phyloP scores from a whole-genome alignment of 2,797 vertebrate genomes.

The Phyllotis vaccarum region DNA sequence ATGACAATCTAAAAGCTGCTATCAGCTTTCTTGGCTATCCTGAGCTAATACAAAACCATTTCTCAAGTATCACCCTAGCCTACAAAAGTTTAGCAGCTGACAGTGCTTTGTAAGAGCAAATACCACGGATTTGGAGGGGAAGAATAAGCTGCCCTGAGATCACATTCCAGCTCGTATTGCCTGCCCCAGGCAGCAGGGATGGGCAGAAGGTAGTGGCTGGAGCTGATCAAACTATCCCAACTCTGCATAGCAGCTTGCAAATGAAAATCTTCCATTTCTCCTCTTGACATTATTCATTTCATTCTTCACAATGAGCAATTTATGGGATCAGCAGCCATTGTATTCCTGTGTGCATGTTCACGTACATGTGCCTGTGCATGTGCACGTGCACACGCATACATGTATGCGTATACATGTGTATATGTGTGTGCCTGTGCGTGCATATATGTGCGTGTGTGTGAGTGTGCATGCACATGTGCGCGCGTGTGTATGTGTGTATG shows the following conservation, averaged over 20 bases:
- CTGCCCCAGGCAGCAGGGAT: background rate
- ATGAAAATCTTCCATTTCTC: background rate
- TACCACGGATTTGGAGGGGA: background rate
- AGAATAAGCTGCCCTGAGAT: background rate
- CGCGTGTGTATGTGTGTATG: background rate
- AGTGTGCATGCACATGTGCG: no score
- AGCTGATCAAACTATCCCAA: background rate
- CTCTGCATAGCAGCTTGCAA: background rate
- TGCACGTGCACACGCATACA: no score
- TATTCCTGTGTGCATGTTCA: no score
- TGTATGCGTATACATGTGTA: no score
- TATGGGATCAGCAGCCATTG: background rate
- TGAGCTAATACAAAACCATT: slow-evolving; percentile 59
- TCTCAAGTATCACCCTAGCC: slow-evolving; percentile 59
- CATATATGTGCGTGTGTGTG: no score
- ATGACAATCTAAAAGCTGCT: slow-evolving; percentile 56
- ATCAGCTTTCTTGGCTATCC: slow-evolving; percentile 64
- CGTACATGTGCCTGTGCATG: background rate
- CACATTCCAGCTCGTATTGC: background rate
- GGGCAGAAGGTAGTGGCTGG: background rate
- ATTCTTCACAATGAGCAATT: background rate
- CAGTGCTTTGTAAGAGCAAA: slow-evolving; percentile 36
- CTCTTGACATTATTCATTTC: background rate
- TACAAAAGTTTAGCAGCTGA: slow-evolving; percentile 27
- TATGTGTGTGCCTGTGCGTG: background rate